Evolutionary conservation across 2,113 vertebrate species (phyloP).

Genomic region (Erinaceus europaeus): DNA sequence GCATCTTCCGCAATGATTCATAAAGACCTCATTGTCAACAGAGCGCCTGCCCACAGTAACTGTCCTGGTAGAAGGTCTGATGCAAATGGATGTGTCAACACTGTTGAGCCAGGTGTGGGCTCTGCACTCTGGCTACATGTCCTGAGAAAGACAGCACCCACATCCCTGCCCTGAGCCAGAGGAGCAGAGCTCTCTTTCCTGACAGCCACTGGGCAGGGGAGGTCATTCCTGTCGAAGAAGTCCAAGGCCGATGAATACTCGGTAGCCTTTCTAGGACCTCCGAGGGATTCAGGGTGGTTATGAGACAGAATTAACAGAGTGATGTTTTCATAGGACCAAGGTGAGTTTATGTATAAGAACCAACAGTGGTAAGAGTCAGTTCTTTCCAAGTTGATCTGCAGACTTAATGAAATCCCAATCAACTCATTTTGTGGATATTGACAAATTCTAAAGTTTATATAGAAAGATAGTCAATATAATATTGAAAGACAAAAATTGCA

Average conservation of each 20-base stretch:
- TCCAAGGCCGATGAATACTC: no score
- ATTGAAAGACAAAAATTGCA: not conserved
- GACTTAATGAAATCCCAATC: not conserved
- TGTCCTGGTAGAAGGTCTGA: not conserved
- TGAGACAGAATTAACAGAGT: not conserved
- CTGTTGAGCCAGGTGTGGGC: constrained; percentile 11
- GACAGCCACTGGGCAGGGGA: no score
- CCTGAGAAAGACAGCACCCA: not conserved
- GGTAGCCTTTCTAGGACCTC: not conserved
- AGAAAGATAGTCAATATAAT: not conserved
- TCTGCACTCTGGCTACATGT: not conserved
- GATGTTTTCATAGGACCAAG: not conserved
- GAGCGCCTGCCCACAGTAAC: not conserved
- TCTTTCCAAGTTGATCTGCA: not conserved
- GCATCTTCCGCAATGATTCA: not conserved
- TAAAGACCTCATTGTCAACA: not conserved
- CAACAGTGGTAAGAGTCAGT: not conserved
- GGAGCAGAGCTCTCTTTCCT: not conserved
- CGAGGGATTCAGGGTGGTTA: not conserved
- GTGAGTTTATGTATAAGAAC: not conserved
- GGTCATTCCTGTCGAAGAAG: not conserved
- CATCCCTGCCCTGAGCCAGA: not conserved
- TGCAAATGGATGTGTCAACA: not conserved
- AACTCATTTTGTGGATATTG: not conserved
- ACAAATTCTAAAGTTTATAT: not conserved